Evolutionary conservation across 2,113 vertebrate genomes (phyloP).

Genomic region (Pygoscelis antarcticus): DNA sequence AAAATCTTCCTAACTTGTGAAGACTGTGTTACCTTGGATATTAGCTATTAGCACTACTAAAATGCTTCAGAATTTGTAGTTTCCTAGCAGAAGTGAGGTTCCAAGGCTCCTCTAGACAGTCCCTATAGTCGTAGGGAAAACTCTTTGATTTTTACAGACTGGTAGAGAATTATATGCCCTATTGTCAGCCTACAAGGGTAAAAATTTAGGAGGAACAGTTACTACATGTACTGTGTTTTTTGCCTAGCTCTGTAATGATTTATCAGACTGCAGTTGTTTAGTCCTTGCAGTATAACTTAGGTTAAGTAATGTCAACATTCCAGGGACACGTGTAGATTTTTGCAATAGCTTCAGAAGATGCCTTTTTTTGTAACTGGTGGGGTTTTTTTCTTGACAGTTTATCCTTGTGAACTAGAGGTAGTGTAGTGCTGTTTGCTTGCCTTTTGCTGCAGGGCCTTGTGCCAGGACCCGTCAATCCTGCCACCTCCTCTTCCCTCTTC

Average conservation of each 20-base stretch:
- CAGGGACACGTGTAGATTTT: neutral
- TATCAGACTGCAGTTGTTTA: neutral
- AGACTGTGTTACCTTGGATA: neutral
- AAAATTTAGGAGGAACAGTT: neutral
- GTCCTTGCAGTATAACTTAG: neutral
- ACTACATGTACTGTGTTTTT: neutral
- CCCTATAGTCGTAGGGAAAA: neutral
- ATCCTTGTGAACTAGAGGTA: neutral
- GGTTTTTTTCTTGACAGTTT: neutral
- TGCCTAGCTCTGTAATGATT: neutral
- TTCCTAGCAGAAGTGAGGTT: neutral
- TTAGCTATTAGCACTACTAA: neutral
- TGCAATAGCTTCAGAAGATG: neutral
- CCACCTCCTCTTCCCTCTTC: neutral
- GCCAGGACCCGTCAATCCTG: neutral
- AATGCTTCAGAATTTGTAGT: neutral
- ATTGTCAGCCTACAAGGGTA: rapidly evolving
- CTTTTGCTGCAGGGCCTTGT: neutral
- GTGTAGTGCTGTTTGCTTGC: neutral
- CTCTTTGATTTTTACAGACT: neutral
- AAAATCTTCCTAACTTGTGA: neutral
- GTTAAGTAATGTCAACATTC: neutral
- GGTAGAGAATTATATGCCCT: neutral
- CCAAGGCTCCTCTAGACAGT: neutral
- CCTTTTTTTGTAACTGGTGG: neutral